Percentiles rank a stretch among this genome's conserved stretches.
These are phyloP conservation scores for Bubo scandiacus DNA, from an alignment of 2,113 vertebrate species.

Conservation along the genomic window DNA sequence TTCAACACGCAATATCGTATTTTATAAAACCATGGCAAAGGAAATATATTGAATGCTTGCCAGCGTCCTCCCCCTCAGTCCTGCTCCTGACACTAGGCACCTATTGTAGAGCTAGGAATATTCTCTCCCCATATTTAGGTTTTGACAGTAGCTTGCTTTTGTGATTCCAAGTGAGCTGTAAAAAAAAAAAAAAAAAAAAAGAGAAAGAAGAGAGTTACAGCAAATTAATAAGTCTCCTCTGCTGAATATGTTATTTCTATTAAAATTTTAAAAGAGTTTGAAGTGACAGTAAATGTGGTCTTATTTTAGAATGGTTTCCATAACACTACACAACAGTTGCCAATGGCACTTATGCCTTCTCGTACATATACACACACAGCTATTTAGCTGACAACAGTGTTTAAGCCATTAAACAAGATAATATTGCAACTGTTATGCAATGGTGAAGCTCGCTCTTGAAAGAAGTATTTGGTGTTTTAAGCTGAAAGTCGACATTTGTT, in stretches of 20 bases:
- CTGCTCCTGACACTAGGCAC: neutral
- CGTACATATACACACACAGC: neutral
- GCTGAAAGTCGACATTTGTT: conserved; percentile 41
- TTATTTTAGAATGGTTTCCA: conserved; percentile 24
- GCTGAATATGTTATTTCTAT: conserved; percentile 58
- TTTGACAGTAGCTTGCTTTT: conserved; percentile 32
- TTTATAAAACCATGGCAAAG: conserved; percentile 5
- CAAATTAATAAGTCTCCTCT: conserved; percentile 47
- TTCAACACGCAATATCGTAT: neutral
- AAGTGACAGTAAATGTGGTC: conserved; percentile 10
- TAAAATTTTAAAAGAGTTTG: conserved; percentile 52
- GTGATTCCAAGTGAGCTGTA: neutral
- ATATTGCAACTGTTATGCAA: conserved; percentile 5
- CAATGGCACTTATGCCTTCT: neutral
- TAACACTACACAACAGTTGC: conserved; percentile 28
- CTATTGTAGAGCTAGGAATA: neutral
- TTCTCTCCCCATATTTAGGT: neutral
- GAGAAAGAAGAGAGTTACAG: neutral
- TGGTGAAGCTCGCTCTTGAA: neutral
- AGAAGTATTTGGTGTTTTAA: conserved; percentile 14
- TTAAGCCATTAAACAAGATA: conserved; percentile 45
- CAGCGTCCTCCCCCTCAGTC: conserved; percentile 16
- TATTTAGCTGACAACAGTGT: conserved; percentile 27
- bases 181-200: neutral
- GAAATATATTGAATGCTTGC: neutral